Conservation (phyloP, 1,140 invertebrate species). For the Cherax quadricarinatus region DNA sequence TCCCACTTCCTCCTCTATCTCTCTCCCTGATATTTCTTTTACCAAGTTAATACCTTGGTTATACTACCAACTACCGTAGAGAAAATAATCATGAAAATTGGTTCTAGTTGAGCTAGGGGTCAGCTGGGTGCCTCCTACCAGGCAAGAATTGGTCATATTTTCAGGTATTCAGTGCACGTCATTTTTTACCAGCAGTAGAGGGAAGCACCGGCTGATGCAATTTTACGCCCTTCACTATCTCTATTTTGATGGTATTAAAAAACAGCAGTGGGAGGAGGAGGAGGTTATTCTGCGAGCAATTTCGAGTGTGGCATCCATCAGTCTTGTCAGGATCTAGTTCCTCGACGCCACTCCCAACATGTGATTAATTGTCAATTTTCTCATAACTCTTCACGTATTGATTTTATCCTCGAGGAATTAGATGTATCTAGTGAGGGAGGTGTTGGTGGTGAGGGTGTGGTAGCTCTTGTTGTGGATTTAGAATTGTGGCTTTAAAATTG, state of each 20-base stretch:
- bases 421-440: background rate
- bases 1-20: too few relatives aligned
- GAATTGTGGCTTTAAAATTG: too few relatives aligned
- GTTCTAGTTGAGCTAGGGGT: background rate
- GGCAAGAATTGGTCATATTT: background rate
- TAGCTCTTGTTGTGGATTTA: too few relatives aligned
- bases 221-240: constrained; percentile 2
- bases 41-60: background rate
- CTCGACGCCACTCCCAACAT: background rate
- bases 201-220: background rate
- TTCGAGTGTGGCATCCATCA: background rate
- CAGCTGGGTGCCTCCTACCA: background rate
- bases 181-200: background rate
- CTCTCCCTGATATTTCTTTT: background rate
- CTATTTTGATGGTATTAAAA: background rate
- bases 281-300: background rate
- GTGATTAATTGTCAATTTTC: background rate
- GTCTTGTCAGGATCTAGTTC: background rate
- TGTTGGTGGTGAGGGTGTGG: too few relatives aligned
- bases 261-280: background rate
- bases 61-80: background rate
- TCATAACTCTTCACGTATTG: background rate
- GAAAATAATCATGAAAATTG: background rate
- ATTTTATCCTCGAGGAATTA: background rate
- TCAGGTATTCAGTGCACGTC: background rate